These are phyloP conservation scores for Bemisia tabaci DNA, from an alignment of 1,140 invertebrate genomes.

Conservation along the genomic window DNA sequence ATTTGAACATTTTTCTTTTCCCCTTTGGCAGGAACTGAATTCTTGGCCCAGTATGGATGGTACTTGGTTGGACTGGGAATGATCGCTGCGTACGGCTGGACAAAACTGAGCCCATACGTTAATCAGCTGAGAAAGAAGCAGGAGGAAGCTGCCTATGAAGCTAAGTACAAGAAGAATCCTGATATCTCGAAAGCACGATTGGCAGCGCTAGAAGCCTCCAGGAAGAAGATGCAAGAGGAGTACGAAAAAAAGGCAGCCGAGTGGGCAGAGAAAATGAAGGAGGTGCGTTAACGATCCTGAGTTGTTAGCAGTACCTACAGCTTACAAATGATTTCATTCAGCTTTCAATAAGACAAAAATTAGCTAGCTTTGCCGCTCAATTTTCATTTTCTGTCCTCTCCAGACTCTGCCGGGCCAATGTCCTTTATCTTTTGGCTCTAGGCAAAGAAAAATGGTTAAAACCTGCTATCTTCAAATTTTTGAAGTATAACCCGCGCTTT, in stretches of 20 bases:
- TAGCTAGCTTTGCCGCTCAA: too few relatives aligned
- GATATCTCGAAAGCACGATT: constrained; percentile 8
- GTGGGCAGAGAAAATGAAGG: constrained; percentile 16
- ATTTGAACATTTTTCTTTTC: too few relatives aligned
- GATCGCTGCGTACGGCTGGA: neutral
- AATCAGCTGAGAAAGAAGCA: neutral
- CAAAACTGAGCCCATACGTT: neutral
- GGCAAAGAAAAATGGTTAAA: too few relatives aligned
- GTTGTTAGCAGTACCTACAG: neutral
- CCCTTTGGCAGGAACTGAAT: neutral
- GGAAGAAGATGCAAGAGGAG: constrained; percentile 18
- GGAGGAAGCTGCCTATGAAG: neutral
- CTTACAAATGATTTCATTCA: neutral
- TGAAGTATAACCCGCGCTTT: too few relatives aligned
- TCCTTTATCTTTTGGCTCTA: too few relatives aligned
- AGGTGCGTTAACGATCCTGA: constrained; percentile 7
- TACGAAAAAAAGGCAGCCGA: constrained; percentile 14
- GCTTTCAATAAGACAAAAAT: constrained; percentile 6
- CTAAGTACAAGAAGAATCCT: constrained; percentile 10
- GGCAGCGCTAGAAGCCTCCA: constrained; percentile 13
- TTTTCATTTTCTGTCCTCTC: too few relatives aligned
- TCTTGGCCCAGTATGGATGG: neutral
- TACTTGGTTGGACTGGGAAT: neutral
- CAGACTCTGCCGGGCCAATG: too few relatives aligned
- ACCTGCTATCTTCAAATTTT: too few relatives aligned